These are phyloP conservation scores for Craseonycteris thonglongyai DNA, from an alignment of 2,113 vertebrate species.

Conservation along the genomic window DNA sequence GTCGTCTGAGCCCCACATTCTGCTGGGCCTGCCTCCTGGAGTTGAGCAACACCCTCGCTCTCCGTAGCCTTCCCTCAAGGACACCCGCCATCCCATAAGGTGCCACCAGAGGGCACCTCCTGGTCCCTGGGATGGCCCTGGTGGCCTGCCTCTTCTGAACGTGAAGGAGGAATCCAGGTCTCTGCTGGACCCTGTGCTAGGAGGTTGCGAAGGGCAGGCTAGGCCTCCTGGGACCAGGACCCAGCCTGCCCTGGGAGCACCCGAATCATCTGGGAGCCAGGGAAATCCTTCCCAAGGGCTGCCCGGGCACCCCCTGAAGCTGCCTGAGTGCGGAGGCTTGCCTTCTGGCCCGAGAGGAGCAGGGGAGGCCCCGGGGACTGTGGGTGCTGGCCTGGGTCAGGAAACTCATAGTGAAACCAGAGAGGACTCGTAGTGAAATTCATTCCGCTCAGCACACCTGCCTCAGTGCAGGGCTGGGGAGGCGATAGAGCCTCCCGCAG, in stretches of 20 bases:
- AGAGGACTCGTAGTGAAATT: conserved; percentile 42
- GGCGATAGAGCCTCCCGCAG: not conserved
- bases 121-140: not conserved
- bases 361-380: not conserved
- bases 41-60: accelerated
- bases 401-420: conserved; percentile 71
- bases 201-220: not conserved
- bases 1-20: not conserved
- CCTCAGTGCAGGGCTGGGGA: not conserved
- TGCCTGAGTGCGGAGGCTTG: not conserved
- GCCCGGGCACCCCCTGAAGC: not conserved
- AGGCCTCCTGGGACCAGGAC: not conserved
- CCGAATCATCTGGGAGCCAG: not conserved
- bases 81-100: not conserved
- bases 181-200: no score
- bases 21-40: not conserved
- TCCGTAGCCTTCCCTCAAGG: not conserved
- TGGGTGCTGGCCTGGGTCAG: conserved; percentile 51
- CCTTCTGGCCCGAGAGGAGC: not conserved
- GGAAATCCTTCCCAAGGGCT: not conserved
- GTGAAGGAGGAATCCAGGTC: not conserved
- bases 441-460: conserved; percentile 60
- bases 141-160: not conserved
- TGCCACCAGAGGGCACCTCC: conserved; percentile 44
- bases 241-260: not conserved